Evolutionary conservation across 2,888 invertebrate genomes (phyloP).

Genomic region (Ormia ochracea): DNA sequence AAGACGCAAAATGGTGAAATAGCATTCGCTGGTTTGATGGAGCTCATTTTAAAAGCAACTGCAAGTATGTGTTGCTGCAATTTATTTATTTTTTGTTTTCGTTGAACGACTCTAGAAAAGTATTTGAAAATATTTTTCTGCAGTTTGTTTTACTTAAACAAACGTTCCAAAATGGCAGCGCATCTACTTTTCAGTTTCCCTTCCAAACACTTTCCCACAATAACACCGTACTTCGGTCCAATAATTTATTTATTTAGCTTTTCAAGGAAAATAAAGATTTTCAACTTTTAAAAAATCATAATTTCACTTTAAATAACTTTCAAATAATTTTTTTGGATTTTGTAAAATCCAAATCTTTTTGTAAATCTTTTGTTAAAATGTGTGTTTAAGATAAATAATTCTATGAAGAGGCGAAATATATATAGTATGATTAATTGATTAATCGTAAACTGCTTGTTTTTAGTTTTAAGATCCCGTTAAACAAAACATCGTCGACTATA

Average conservation of each 20-base stretch:
- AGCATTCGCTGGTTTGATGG: slow-evolving; percentile 1
- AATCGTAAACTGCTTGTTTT: too few species aligned
- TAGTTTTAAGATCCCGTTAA: too few species aligned
- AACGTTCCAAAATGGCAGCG: not conserved
- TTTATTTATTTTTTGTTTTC: not conserved
- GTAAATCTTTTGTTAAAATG: too few species aligned
- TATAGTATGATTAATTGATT: too few species aligned
- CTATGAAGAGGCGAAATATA: too few species aligned
- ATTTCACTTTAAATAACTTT: too few species aligned
- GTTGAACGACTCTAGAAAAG: slow-evolving; percentile 30
- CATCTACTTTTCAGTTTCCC: not conserved
- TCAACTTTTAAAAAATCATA: too few species aligned
- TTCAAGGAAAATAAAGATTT: too few species aligned
- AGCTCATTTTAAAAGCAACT: slow-evolving; percentile 39
- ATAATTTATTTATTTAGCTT: slow-evolving; percentile 14
- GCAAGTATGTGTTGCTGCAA: not conserved
- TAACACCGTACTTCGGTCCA: not conserved
- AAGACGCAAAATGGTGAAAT: not conserved
- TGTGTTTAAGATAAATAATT: too few species aligned
- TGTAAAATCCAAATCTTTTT: too few species aligned
- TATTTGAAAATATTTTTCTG: slow-evolving; percentile 23
- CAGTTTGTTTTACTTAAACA: not conserved
- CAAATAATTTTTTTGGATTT: too few species aligned
- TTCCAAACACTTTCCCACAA: not conserved
- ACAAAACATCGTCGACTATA: too few species aligned